A percentile compares a stretch with the other conserved stretches of the same genome.
phyloP scores from a whole-genome alignment of 2,888 invertebrate genomes.

The Cephus nigrinus region DNA sequence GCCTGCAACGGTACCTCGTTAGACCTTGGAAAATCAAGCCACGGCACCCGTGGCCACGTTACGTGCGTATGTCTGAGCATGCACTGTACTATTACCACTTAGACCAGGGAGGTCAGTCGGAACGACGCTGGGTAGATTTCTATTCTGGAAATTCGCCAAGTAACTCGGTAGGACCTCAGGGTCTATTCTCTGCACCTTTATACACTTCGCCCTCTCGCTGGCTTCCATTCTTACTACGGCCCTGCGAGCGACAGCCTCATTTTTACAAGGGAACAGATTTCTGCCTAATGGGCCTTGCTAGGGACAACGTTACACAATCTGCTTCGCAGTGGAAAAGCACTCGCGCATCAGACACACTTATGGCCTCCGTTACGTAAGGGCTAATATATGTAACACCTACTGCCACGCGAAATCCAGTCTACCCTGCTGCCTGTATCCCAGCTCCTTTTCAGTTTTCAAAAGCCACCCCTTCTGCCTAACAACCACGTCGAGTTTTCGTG shows the following conservation, averaged over 20 bases:
- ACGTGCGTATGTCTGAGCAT: background rate
- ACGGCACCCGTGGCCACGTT: background rate
- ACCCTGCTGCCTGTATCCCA: background rate
- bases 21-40: background rate
- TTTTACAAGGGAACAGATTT: conserved; percentile 26
- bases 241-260: background rate
- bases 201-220: background rate
- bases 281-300: conserved; percentile 40
- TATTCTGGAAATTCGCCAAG: background rate
- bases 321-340: background rate
- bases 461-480: background rate
- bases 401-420: background rate
- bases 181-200: background rate
- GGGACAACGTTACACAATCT: conserved; percentile 19
- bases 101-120: background rate
- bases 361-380: background rate
- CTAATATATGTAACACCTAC: background rate
- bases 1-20: background rate
- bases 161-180: background rate
- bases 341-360: background rate
- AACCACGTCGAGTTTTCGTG: conserved; percentile 21
- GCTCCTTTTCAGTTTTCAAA: background rate
- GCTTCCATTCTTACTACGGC: background rate
- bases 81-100: background rate
- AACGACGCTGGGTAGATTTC: background rate